Evolutionary conservation across 2,113 vertebrate genomes (phyloP).

Genomic region (Gymnogyps californianus): DNA sequence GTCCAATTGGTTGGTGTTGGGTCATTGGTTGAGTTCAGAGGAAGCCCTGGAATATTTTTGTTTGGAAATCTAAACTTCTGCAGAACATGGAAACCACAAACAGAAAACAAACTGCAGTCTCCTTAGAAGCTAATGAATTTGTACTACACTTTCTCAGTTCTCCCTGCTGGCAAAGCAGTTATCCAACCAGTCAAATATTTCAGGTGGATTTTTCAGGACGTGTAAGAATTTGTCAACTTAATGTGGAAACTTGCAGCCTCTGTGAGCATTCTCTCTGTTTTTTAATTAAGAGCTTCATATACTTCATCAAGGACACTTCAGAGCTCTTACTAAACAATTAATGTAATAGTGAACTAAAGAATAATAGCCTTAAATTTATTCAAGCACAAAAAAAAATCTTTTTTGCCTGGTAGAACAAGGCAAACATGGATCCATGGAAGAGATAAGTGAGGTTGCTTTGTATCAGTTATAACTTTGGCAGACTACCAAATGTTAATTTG

Average conservation of each 20-base stretch:
- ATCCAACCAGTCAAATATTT: neutral
- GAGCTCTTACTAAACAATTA: conserved; percentile 4
- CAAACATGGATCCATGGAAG: conserved; percentile 65
- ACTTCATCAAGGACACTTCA: neutral
- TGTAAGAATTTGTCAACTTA: neutral
- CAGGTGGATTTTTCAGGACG: neutral
- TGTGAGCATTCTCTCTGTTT: neutral
- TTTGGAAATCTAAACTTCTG: neutral
- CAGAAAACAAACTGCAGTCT: neutral
- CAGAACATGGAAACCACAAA: neutral
- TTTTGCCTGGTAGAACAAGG: conserved; percentile 76
- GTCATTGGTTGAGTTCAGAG: neutral
- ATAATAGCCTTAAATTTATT: conserved; percentile 7
- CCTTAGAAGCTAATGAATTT: neutral
- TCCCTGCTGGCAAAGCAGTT: neutral
- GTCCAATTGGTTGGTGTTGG: neutral
- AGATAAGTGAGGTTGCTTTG: conserved; percentile 75
- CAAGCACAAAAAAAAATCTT: neutral
- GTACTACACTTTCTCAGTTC: neutral
- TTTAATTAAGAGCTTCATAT: neutral
- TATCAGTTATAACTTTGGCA: conserved; percentile 86
- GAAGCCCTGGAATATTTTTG: neutral
- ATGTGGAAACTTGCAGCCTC: neutral
- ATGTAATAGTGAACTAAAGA: neutral
- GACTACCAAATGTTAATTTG: conserved; percentile 86